phyloP scores from a whole-genome alignment of 1,140 invertebrate genomes.

The Hetaerina americana region DNA sequence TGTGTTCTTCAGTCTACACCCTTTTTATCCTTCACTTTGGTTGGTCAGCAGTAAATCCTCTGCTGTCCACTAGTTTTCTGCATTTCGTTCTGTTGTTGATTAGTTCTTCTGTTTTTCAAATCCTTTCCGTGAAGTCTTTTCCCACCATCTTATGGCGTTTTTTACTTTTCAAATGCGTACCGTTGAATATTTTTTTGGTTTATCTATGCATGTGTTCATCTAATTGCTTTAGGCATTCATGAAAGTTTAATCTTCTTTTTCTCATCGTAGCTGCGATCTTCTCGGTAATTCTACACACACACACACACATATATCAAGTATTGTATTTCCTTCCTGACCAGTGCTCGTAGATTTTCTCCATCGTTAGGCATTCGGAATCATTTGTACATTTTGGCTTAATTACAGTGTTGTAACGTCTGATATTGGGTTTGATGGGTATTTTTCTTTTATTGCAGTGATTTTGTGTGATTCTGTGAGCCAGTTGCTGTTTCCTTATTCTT shows the following conservation, averaged over 20 bases:
- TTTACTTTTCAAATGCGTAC: background rate
- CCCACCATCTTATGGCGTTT: background rate
- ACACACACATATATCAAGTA: no score
- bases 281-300: no score
- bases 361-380: no score
- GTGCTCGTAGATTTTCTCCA: no score
- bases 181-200: background rate
- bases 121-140: background rate
- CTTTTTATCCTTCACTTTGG: background rate
- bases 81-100: background rate
- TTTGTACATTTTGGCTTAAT: no score
- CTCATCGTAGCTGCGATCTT: background rate
- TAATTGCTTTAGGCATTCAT: background rate
- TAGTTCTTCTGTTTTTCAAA: background rate
- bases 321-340: no score
- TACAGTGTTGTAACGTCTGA: no score
- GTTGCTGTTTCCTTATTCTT: no score
- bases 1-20: background rate
- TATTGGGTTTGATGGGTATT: no score
- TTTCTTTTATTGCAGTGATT: no score
- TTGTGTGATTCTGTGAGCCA: no score
- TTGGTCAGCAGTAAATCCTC: background rate
- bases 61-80: background rate
- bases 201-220: background rate
- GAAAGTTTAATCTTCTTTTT: background rate